A percentile compares a stretch with the other conserved stretches of the same genome.
Conservation (phyloP, 2,113 vertebrate genomes). For the Bubo blakistoni region DNA sequence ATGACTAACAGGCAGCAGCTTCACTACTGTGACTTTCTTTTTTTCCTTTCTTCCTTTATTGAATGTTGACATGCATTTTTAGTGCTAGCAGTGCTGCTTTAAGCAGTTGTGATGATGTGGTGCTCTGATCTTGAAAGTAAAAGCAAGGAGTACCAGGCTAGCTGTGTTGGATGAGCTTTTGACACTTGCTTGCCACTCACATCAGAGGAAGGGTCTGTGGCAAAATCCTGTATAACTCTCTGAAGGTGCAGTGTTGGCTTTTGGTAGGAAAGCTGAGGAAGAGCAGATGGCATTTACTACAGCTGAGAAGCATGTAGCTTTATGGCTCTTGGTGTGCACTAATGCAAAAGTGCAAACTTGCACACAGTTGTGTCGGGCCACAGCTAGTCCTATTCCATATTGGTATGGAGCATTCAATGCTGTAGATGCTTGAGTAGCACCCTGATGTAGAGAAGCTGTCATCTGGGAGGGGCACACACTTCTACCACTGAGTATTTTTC, state of each 20-base stretch:
- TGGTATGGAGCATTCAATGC: neutral
- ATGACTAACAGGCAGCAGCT: neutral
- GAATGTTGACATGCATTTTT: neutral
- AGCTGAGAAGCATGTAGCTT: neutral
- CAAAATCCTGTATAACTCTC: neutral
- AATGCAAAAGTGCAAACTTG: neutral
- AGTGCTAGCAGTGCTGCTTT: neutral
- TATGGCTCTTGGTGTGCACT: neutral
- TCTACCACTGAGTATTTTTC: neutral
- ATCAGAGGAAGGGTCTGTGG: neutral
- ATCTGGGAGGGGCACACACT: neutral
- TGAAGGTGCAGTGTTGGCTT: neutral
- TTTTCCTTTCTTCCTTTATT: neutral
- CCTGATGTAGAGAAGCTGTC: neutral
- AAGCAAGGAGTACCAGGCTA: neutral
- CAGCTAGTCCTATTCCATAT: rapidly evolving
- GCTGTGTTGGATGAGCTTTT: neutral
- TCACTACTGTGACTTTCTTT: neutral
- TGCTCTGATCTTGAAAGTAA: neutral
- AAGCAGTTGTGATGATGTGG: neutral
- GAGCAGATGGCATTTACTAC: neutral
- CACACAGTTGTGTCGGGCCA: neutral
- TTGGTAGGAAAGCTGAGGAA: neutral
- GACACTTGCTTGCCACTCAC: neutral
- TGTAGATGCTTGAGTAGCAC: neutral